Base-by-base conservation (phyloP, 2,888 invertebrate species). In the Drosophila peninsularis region DNA sequence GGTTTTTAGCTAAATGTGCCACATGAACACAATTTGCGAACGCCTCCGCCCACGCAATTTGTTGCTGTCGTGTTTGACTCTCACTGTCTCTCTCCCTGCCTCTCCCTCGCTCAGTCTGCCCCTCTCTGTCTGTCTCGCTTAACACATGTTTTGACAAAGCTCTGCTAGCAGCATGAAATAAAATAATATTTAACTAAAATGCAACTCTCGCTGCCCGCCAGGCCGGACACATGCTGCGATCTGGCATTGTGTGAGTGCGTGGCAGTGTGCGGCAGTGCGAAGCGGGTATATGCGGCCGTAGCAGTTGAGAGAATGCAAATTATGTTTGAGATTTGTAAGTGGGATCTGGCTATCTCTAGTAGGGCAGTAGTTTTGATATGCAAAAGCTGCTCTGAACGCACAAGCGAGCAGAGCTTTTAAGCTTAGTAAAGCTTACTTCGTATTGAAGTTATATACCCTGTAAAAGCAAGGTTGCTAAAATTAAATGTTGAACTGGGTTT, bases 121-220 rank as follows among this genome's bases (percentile, higher is more conserved):
- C 44, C 17, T 19, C 7, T 49, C 1, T 57, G 7, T 24, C 36
- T 56, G 39, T 54, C 19, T 32, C 32, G 30, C 3, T 21, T 36
- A 71, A 71, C 75, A 75, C 62, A 75, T 75, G 71, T 60, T 32
- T 67, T 56, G 45, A 21, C 54, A 62, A 71, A 67, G 27, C 54
- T 32, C 57, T 21, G 47, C 42, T 44, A 37, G 36, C 63, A 66
- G 66, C 47, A 41, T 21, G 53, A 68, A 68, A 54, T 57, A 36
- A 54, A 52, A 63, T 47, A 71, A 75, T 62, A 50, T 27, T 36
- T 44, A 47, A 53, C 47, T 45, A 54, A 62, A 66, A 47, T 63
- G 73, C 55, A 73, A 58, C 65, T 73, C 27, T 17, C 34, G 50
- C 52, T 55, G 27, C 13, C 21, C 21, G 30, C 32, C 42, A 54